These are phyloP conservation scores for Gasteruption jaculator DNA, from an alignment of 2,888 invertebrate genomes.

Conservation along the genomic window DNA sequence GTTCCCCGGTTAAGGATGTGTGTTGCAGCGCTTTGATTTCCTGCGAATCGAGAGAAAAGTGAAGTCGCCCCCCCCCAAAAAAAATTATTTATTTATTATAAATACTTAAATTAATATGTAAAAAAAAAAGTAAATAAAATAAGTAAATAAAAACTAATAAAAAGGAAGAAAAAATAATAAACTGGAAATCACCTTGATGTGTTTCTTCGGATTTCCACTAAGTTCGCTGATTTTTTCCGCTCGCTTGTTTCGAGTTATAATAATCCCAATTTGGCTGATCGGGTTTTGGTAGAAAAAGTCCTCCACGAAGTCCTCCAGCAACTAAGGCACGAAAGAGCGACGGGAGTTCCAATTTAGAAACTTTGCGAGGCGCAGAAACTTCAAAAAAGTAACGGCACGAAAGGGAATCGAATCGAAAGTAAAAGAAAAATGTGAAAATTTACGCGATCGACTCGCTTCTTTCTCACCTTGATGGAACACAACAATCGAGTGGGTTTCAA, in stretches of 20 bases:
- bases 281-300: constrained; percentile 99
- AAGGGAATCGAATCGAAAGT: too few species aligned
- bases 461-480: constrained; percentile 82
- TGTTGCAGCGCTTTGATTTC: constrained; percentile 57
- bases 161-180: too few species aligned
- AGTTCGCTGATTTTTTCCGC: constrained; percentile 90
- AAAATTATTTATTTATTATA: constrained; percentile 6
- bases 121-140: background rate
- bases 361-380: background rate
- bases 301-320: constrained; percentile 88
- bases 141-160: background rate
- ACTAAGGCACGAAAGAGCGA: too few species aligned
- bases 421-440: too few species aligned
- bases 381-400: constrained; percentile 5
- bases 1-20: constrained; percentile 79
- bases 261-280: constrained; percentile 92
- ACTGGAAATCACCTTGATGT: constrained; percentile 58
- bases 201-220: constrained; percentile 80
- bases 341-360: constrained; percentile 1
- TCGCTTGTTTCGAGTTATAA: constrained; percentile 86
- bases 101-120: background rate
- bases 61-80: too few species aligned
- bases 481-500: constrained; percentile 88
- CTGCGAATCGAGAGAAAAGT: constrained; percentile 26
- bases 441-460: too few species aligned